A percentile compares a stretch with the other conserved stretches of the same genome.
Evolutionary conservation across 2,888 invertebrate genomes (phyloP).

Genomic region (Phyllotreta striolata): DNA sequence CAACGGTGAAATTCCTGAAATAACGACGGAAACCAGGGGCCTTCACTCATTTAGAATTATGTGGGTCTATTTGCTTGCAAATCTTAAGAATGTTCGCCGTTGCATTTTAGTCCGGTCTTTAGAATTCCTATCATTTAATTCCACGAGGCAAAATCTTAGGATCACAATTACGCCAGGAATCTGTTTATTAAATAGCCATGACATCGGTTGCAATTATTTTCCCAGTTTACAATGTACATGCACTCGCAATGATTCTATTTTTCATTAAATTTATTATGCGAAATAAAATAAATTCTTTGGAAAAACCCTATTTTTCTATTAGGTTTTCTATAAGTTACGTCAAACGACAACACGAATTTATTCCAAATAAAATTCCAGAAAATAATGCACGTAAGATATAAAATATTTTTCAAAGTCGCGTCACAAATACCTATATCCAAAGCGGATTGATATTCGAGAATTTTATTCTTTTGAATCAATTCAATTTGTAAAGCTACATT

Average conservation of each 20-base stretch:
- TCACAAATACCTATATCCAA: constrained; percentile 36
- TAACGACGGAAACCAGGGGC: constrained; percentile 42
- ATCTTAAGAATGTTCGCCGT: constrained; percentile 46
- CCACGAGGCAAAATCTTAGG: constrained; percentile 32
- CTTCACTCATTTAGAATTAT: constrained; percentile 37
- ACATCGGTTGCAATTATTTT: constrained; percentile 25
- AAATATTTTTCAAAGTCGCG: constrained; percentile 39
- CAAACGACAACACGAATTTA: neutral
- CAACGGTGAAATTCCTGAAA: constrained; percentile 52
- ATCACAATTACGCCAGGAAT: constrained; percentile 29
- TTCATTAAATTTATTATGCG: neutral
- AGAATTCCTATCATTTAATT: constrained; percentile 40
- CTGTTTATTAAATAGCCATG: constrained; percentile 25
- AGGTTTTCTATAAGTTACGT: neutral
- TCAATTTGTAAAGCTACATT: constrained; percentile 38
- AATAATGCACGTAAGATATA: constrained; percentile 38
- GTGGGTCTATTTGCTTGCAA: constrained; percentile 37
- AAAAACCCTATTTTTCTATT: neutral
- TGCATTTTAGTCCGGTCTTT: constrained; percentile 42
- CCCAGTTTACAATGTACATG: neutral
- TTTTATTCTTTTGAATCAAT: constrained; percentile 39
- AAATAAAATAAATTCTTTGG: neutral
- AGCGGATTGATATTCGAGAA: constrained; percentile 41
- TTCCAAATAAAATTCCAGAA: constrained; percentile 35
- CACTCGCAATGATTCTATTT: neutral